Evolutionary conservation across 2,797 vertebrate species (phyloP).

Genomic region (Sebastes alutus): DNA sequence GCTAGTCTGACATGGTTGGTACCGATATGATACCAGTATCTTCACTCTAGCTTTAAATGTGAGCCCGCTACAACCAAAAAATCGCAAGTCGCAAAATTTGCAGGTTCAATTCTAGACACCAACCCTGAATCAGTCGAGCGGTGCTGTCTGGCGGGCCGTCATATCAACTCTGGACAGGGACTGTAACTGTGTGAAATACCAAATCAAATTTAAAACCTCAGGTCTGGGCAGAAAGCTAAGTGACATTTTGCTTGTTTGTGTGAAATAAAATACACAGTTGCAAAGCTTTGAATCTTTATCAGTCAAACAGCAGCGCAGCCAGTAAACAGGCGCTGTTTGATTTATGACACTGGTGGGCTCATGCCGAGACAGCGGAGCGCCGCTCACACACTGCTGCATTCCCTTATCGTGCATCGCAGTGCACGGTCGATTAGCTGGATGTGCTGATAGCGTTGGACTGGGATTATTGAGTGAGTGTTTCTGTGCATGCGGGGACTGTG

Average conservation of each 20-base stretch:
- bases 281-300: constrained; percentile 52
- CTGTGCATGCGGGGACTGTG: neutral
- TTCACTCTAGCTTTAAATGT: too few species aligned
- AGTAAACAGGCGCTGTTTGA: constrained; percentile 51
- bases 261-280: constrained; percentile 30
- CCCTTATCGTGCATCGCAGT: constrained; percentile 46
- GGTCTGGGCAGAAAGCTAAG: constrained; percentile 35
- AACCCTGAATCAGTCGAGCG: neutral
- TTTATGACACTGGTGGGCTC: constrained; percentile 39
- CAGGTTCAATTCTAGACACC: too few species aligned
- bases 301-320: constrained; percentile 27
- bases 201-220: constrained; percentile 48
- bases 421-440: constrained; percentile 30
- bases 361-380: constrained; percentile 11
- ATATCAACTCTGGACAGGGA: constrained; percentile 50
- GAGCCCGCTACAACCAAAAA: too few species aligned
- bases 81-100: too few species aligned
- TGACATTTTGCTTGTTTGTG: constrained; percentile 44
- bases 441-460: constrained; percentile 5
- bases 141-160: constrained; percentile 4
- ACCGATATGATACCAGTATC: too few species aligned
- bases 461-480: constrained; percentile 1
- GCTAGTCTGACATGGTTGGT: too few species aligned
- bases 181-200: constrained; percentile 33
- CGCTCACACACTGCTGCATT: constrained; percentile 27